phyloP scores from a whole-genome alignment of 2,113 vertebrate genomes.

The Symphodus melops region DNA sequence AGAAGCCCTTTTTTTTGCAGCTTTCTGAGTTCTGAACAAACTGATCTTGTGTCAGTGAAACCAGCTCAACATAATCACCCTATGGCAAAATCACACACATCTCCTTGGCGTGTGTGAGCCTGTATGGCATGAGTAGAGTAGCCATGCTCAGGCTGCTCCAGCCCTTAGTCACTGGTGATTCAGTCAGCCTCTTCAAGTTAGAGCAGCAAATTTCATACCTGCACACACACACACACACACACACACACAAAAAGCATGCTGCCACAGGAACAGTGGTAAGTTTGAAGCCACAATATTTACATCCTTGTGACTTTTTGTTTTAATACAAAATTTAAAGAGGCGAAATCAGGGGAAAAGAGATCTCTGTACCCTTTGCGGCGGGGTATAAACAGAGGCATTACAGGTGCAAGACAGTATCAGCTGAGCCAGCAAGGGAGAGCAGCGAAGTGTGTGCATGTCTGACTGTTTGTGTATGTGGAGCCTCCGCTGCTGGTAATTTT shows the following conservation, averaged over 20 bases:
- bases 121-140: slow-evolving; percentile 65
- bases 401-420: too few relatives aligned
- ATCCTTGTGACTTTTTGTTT: too few relatives aligned
- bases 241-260: neutral
- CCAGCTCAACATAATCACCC: slow-evolving; percentile 9
- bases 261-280: slow-evolving; percentile 33
- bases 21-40: neutral
- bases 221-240: neutral
- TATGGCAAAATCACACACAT: neutral
- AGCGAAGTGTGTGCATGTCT: too few relatives aligned
- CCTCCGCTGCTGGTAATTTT: too few relatives aligned
- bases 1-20: neutral
- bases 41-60: slow-evolving; percentile 12
- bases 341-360: too few relatives aligned
- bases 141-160: slow-evolving; percentile 41
- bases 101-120: slow-evolving; percentile 42
- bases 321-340: too few relatives aligned
- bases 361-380: too few relatives aligned
- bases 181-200: slow-evolving; percentile 70
- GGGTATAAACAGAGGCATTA: too few relatives aligned
- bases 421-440: too few relatives aligned
- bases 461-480: too few relatives aligned
- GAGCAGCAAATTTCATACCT: slow-evolving; percentile 67
- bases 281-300: neutral
- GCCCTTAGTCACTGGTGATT: slow-evolving; percentile 77